Conservation (phyloP, 1,140 invertebrate species). For the Cydia strobilella region DNA sequence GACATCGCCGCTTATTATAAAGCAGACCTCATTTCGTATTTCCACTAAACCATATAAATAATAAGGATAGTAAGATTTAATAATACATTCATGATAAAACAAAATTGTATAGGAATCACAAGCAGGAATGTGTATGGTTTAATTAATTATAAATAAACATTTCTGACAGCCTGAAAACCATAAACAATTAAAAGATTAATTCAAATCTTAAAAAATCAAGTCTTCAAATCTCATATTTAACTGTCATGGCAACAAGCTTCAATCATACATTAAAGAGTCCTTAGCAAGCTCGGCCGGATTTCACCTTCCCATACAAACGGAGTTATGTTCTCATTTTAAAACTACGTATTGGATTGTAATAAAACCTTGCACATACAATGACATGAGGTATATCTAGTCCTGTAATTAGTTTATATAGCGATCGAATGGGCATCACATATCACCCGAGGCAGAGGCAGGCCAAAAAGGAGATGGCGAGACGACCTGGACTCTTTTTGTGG, state of each 20-base stretch:
- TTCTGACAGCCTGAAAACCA: slow-evolving; percentile 2
- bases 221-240: slow-evolving; percentile 14
- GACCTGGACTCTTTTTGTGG: too few species aligned
- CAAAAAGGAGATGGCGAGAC: too few species aligned
- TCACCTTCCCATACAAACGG: too few species aligned
- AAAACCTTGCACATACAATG: too few species aligned
- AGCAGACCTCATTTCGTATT: neutral
- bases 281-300: too few species aligned
- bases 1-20: slow-evolving; percentile 5
- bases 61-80: neutral
- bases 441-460: too few species aligned
- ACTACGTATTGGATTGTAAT: too few species aligned
- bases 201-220: slow-evolving; percentile 6
- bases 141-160: slow-evolving; percentile 19
- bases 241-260: slow-evolving; percentile 34
- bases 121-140: slow-evolving; percentile 27
- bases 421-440: too few species aligned
- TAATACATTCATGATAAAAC: neutral
- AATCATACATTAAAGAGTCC: slow-evolving; percentile 13
- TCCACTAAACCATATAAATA: neutral
- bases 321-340: too few species aligned
- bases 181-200: neutral
- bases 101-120: slow-evolving; percentile 22
- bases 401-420: too few species aligned
- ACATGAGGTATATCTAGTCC: too few species aligned